Evolutionary conservation across 2,113 vertebrate species (phyloP), one percentile per base, ranked within the genome.

Genomic region (Psittacula cyanocephala): DNA sequence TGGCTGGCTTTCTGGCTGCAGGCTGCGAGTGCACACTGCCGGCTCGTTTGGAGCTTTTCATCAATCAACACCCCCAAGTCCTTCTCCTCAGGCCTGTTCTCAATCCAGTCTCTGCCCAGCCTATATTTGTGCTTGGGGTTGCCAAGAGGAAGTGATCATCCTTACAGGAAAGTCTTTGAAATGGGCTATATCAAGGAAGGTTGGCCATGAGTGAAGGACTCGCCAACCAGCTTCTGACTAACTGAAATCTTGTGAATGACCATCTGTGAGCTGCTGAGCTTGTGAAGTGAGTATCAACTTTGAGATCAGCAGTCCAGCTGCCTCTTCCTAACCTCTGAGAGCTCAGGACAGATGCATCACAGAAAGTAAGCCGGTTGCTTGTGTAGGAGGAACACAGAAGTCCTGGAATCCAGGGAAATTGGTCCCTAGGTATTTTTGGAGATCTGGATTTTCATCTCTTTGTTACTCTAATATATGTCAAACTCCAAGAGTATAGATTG

Each of bases 341-440:
- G 28, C 37, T 29, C 35, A 59, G 28, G 28, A 39, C 19, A 39
- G 43, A 19, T 16, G 18, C 1, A 0, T 22, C 3, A 2, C 16
- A 67, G n/a, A 23, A 75, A 70, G n/a, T 22, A 25, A 60, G n/a
- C 15, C 63, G 72, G 37, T 17, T 57, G 29, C 14, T 53, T 20
- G 5, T 39, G 33, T 11, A 18, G 55, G 55, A 79, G 17, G 23
- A 62, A 15, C 13, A 13, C 3, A 10, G 39, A 47, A 68, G 14
- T 29, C 10, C 25, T 18, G 43, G 37, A 29, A 76, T 41, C 37
- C 22, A 3, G 18, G 14, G 50, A 83, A 86, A 63, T 24, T 0
- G 0, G n/a, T 46, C 39, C 14, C 27, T 10, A 7, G 19, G 31
- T 27, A 24, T 43, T 69, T 83, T 68, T 69, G 13, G 52, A 77